These are phyloP conservation scores for Metallyticus violacea DNA, from an alignment of 2,888 invertebrate genomes.

Conservation along the genomic window DNA sequence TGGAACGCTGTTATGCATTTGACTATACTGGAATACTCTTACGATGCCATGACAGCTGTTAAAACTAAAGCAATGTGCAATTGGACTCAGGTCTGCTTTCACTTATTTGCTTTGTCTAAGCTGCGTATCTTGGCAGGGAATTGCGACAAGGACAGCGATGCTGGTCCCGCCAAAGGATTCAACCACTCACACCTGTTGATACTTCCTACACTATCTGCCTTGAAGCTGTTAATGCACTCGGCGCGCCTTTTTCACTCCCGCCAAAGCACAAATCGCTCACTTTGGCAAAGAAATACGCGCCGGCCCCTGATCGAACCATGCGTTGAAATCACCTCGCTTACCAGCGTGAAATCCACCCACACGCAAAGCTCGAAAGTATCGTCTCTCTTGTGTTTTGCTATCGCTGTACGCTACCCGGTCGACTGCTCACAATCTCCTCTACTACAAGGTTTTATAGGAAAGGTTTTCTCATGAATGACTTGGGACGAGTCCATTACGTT, in stretches of 20 bases:
- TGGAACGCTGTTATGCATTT: no score
- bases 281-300: no score
- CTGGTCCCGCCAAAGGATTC: no score
- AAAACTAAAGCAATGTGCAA: no score
- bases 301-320: no score
- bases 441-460: constrained; percentile 34
- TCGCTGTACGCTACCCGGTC: constrained; percentile 19
- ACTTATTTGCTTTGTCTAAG: no score
- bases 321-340: constrained; percentile 18
- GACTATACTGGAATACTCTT: no score
- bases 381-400: constrained; percentile 34
- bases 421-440: constrained; percentile 25
- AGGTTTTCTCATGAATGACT: constrained; percentile 35
- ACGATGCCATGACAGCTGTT: not conserved
- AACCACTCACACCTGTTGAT: not conserved
- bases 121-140: no score
- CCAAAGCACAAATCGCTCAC: not conserved
- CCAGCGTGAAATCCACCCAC: constrained; percentile 21
- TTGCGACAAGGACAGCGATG: no score
- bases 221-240: no score
- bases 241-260: no score
- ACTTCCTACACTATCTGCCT: not conserved
- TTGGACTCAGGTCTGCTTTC: no score
- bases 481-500: constrained; percentile 28
- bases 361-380: constrained; percentile 33